These are phyloP conservation scores for Drosophila micromelanica DNA, from an alignment of 1,140 invertebrate species.

Conservation along the genomic window DNA sequence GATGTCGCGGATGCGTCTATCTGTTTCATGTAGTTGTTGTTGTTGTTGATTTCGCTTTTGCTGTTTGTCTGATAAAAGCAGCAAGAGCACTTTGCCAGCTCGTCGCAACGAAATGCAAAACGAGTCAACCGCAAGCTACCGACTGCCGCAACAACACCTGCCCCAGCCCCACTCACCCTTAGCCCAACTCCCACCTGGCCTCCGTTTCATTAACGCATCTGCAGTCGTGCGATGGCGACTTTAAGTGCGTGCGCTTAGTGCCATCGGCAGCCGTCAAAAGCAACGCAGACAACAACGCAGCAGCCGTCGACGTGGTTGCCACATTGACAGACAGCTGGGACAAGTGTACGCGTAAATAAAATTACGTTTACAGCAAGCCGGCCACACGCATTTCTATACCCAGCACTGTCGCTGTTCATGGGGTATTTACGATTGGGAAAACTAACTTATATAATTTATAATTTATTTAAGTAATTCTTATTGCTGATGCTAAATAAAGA, in stretches of 20 bases:
- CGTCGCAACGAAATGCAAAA: constrained; percentile 59
- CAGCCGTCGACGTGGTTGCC: constrained; percentile 32
- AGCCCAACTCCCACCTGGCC: neutral
- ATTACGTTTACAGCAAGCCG: constrained; percentile 69
- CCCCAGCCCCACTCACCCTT: too few relatives aligned
- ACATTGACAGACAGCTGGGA: constrained; percentile 69
- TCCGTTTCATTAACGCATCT: constrained; percentile 58
- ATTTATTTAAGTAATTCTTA: too few relatives aligned
- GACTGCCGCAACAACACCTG: constrained; percentile 14
- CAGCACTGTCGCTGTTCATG: neutral
- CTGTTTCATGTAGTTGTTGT: neutral
- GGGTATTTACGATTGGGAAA: neutral
- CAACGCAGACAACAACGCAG: constrained; percentile 54
- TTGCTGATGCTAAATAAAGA: too few relatives aligned
- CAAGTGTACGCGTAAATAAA: constrained; percentile 75
- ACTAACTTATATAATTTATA: too few relatives aligned
- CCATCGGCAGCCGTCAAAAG: constrained; percentile 80
- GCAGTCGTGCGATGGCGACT: constrained; percentile 55
- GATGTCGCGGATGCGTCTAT: constrained; percentile 53
- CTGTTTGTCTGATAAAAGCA: constrained; percentile 24
- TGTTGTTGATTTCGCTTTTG: constrained; percentile 2
- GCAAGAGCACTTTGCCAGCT: constrained; percentile 26
- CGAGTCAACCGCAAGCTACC: constrained; percentile 57
- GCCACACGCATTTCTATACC: constrained; percentile 67
- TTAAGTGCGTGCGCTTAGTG: constrained; percentile 79